phyloP scores from a whole-genome alignment of 2,797 vertebrate genomes.

The Margarornis squamiger region DNA sequence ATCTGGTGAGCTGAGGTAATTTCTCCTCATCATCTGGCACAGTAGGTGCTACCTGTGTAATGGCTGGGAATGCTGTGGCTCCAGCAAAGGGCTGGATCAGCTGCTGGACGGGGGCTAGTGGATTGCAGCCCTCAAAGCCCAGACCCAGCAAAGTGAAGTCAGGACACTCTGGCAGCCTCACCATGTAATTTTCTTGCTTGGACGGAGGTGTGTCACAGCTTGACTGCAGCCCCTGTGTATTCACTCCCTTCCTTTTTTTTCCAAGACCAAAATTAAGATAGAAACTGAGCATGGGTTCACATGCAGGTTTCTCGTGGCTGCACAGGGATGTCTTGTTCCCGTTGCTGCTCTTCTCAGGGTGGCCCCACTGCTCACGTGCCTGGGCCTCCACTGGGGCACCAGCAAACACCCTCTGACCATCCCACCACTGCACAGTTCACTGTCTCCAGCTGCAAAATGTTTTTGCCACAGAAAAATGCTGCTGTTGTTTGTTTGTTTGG shows the following conservation, averaged over 20 bases:
- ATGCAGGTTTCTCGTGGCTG: not conserved
- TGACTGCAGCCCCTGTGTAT: constrained; percentile 44
- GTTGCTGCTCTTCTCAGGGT: not conserved
- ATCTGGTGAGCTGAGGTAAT: not conserved
- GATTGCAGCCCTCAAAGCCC: not conserved
- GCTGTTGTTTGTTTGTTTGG: not conserved
- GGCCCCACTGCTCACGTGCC: not conserved
- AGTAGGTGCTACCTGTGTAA: not conserved
- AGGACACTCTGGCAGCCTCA: constrained; percentile 59
- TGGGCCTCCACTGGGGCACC: not conserved
- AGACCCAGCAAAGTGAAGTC: constrained; percentile 16
- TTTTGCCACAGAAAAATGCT: not conserved
- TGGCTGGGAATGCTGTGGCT: not conserved
- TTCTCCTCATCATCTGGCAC: not conserved
- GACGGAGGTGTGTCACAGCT: not conserved
- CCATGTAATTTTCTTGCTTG: constrained; percentile 38
- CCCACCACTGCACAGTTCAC: not conserved
- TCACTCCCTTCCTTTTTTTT: constrained; percentile 22
- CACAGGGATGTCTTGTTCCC: constrained; percentile 27
- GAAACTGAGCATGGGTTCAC: constrained; percentile 1
- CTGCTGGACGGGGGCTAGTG: not conserved
- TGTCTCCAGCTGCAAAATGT: not conserved
- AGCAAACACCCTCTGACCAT: not conserved
- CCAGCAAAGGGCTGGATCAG: not conserved
- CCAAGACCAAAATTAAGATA: constrained; percentile 40